Evolutionary conservation across 2,888 invertebrate species (phyloP).

Genomic region (Calliopum simillimum): DNA sequence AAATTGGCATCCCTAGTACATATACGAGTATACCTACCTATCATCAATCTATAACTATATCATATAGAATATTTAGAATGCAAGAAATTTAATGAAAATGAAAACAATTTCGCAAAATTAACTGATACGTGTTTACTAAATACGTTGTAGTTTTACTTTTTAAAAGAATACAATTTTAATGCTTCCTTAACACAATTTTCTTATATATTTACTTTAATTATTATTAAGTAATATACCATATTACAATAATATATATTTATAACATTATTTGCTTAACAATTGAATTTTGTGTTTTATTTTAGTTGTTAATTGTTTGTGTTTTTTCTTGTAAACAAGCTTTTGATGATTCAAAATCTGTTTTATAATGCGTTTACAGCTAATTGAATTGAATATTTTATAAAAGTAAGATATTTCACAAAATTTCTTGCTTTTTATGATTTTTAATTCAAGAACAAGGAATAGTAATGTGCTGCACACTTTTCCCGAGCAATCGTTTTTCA

Average conservation of each 20-base stretch:
- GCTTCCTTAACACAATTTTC: constrained; percentile 29
- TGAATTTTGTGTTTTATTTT: constrained; percentile 16
- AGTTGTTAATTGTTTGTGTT: not conserved
- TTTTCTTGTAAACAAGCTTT: not conserved
- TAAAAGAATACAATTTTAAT: constrained; percentile 24
- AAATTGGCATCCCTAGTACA: too few species aligned
- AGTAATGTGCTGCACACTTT: too few species aligned
- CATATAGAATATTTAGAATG: constrained; percentile 7
- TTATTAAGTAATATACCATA: not conserved
- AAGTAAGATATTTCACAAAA: too few species aligned
- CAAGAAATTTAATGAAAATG: not conserved
- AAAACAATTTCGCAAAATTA: constrained; percentile 6
- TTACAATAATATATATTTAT: constrained; percentile 25
- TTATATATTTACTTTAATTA: constrained; percentile 24
- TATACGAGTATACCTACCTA: not conserved
- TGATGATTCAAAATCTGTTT: too few species aligned
- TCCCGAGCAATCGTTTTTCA: too few species aligned
- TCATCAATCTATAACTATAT: constrained; percentile 6
- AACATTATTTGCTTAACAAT: constrained; percentile 25
- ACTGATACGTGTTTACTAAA: not conserved
- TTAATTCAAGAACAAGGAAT: too few species aligned
- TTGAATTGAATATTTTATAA: not conserved
- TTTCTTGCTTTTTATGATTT: too few species aligned
- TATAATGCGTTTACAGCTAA: not conserved
- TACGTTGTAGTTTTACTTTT: constrained; percentile 15